Evolutionary conservation across 2,113 vertebrate genomes (phyloP).

Genomic region (Barnardius zonarius): DNA sequence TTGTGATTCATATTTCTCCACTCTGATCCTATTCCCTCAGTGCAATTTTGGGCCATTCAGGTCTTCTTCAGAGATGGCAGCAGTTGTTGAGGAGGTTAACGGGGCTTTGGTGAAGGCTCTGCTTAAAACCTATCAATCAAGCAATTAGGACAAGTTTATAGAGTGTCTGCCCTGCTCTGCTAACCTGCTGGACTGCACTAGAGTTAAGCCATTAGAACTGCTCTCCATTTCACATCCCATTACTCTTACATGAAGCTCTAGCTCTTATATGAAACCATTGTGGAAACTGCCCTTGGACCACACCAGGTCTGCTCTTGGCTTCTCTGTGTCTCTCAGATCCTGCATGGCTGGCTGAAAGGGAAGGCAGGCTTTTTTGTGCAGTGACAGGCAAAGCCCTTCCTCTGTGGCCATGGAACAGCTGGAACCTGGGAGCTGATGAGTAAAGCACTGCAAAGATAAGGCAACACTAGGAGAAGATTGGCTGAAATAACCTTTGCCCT

Average conservation of each 20-base stretch:
- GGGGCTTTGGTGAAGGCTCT: not conserved
- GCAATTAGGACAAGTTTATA: not conserved
- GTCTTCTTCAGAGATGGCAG: not conserved
- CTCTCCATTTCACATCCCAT: not conserved
- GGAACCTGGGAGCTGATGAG: not conserved
- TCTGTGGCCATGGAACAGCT: not conserved
- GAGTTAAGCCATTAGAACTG: not conserved
- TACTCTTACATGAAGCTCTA: not conserved
- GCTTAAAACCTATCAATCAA: not conserved
- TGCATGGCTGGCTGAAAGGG: not conserved
- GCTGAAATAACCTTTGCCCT: conserved; percentile 61
- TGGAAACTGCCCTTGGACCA: not conserved
- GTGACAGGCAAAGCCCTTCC: not conserved
- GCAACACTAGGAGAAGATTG: conserved; percentile 16
- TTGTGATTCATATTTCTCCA: not conserved
- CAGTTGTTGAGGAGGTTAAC: not conserved
- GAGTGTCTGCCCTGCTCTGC: not conserved
- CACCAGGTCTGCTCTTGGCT: not conserved
- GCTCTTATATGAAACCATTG: not conserved
- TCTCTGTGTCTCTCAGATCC: not conserved
- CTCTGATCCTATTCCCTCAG: not conserved
- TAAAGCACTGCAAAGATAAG: conserved; percentile 51
- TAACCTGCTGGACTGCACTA: not conserved
- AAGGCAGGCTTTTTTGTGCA: not conserved
- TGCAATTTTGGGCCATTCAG: not conserved